Base-by-base conservation (phyloP, 2,113 vertebrate species). In the Protobothrops flavoviridis region DNA sequence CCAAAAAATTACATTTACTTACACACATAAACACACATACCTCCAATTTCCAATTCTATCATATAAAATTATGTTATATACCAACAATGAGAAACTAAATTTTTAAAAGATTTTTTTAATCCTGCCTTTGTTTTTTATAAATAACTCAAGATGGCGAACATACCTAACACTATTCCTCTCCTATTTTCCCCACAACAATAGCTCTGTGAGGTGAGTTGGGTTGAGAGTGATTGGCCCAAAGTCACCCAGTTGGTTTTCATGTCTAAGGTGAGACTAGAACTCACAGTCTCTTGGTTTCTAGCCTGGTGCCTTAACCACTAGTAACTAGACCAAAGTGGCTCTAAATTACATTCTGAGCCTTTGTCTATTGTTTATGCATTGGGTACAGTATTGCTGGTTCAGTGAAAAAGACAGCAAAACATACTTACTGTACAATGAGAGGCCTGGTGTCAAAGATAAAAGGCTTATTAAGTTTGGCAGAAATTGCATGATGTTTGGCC, bases 401-500 rank as follows among this genome's bases (percentile, higher is more conserved):
- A 43, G 17, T 81, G n/a, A 56, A 56, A 55, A 53, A 89, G 33
- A 64, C n/a, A 52, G 39, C 15, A 39, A 91, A 52, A 59, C 94
- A 81, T 69, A 98, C 99, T 99, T 98, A 99, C 99, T 99, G 99
- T 95, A 99, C 61, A 95, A 99, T 98, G 93, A 99, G 98, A 1
- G 99, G 98, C 87, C 98, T 98, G 95, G 97, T 98, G 96, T 99
- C 98, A 29, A 99, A 99, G 90, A 97, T 94, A 96, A 99, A 99
- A 24, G 99, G 99, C 95, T 98, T 98, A 91, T 98, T 98, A 92
- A 99, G 97, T 91, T 97, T 98, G 74, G 98, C 98, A 0, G 99
- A 98, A 97, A 99, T 98, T 95, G 99, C 99, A 93, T 99, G 99
- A 96, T 99, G 99, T 93, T 99, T 99, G 93, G 99, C 99, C 88